Percentiles rank a stretch among this genome's conserved stretches.
Evolutionary conservation across 2,888 invertebrate species (phyloP).

Genomic region (Drosophila formosana): DNA sequence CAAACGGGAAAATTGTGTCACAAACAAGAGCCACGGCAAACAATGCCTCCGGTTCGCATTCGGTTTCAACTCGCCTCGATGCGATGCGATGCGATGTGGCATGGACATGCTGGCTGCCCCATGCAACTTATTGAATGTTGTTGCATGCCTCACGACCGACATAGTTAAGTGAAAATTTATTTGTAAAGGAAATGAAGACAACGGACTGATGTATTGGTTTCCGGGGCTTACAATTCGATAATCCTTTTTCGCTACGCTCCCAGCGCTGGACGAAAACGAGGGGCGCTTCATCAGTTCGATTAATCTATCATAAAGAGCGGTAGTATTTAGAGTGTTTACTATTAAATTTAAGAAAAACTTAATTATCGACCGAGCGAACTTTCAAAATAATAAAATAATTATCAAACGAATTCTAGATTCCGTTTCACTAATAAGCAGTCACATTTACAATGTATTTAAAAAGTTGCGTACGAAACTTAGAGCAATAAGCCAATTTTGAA

Average conservation of each 20-base stretch:
- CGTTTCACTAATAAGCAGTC: too few species aligned
- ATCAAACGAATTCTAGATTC: too few species aligned
- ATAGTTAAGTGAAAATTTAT: constrained; percentile 78
- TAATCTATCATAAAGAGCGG: neutral
- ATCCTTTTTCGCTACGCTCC: constrained; percentile 64
- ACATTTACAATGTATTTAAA: too few species aligned
- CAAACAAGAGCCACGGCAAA: constrained; percentile 38
- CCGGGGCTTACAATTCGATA: constrained; percentile 70
- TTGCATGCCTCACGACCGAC: constrained; percentile 63
- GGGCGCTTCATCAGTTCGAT: neutral
- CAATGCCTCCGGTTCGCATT: constrained; percentile 30
- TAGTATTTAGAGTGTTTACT: too few species aligned
- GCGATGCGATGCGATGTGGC: constrained; percentile 6
- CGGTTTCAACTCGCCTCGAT: constrained; percentile 17
- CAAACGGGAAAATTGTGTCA: constrained; percentile 77
- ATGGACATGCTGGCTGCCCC: constrained; percentile 14
- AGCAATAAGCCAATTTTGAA: too few species aligned
- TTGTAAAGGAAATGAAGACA: constrained; percentile 73
- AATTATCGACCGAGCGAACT: too few species aligned
- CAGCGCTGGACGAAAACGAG: constrained; percentile 24
- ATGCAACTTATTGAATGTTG: constrained; percentile 46
- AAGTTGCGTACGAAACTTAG: too few species aligned
- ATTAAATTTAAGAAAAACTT: too few species aligned
- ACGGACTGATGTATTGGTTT: constrained; percentile 72
- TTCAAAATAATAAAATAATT: too few species aligned